Evolutionary conservation across 92 coral and sea anemone species (phyloP).

Genomic region (Actinostola sp.): DNA sequence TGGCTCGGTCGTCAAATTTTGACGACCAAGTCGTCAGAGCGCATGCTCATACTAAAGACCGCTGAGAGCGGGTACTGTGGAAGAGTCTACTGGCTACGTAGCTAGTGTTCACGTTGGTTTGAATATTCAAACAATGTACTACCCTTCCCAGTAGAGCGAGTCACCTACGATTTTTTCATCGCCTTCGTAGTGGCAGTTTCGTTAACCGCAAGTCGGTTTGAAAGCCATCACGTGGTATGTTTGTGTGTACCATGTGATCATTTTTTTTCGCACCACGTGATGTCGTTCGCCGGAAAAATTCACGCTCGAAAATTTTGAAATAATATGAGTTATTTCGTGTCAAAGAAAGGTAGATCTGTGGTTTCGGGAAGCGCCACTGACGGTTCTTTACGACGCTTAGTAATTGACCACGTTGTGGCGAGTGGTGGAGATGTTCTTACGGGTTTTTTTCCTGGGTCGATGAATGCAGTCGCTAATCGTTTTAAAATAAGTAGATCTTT

Average conservation of each 20-base stretch:
- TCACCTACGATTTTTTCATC: no score
- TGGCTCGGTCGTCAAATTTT: no score
- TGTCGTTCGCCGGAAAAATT: not conserved
- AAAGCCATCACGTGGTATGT: no score
- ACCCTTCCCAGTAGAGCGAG: no score
- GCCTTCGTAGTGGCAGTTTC: no score
- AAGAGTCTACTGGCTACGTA: no score
- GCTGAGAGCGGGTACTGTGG: no score
- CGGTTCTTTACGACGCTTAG: not conserved
- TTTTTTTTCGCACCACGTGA: not conserved
- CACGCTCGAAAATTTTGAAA: not conserved
- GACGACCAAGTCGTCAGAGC: no score
- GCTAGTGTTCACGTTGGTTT: no score
- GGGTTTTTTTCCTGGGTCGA: constrained; percentile 28
- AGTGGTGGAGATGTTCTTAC: constrained; percentile 24
- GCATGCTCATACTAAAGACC: no score
- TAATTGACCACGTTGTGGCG: constrained; percentile 25
- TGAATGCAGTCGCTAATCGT: constrained; percentile 11
- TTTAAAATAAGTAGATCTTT: constrained; percentile 14
- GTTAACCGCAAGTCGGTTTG: no score
- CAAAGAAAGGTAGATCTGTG: constrained; percentile 18
- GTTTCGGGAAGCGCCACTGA: constrained; percentile 13
- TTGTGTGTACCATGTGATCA: not conserved
- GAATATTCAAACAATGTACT: no score
- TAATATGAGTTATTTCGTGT: not conserved